Conservation (phyloP, 2,113 vertebrate genomes). For the Alaudala cheleensis region DNA sequence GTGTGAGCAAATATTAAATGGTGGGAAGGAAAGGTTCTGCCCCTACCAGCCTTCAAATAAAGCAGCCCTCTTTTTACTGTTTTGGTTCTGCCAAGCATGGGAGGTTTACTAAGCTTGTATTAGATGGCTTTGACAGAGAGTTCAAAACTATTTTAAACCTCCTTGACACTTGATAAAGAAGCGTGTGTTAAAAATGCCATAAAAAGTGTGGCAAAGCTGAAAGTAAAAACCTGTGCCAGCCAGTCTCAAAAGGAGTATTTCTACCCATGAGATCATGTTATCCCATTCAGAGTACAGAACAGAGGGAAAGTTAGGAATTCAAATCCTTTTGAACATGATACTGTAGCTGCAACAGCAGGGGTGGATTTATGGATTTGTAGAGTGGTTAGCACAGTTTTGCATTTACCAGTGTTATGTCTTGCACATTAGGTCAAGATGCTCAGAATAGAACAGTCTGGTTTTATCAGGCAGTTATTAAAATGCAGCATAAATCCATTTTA, state of each 20-base stretch:
- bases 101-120: conserved; percentile 43
- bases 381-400: background rate
- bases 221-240: conserved; percentile 48
- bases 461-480: background rate
- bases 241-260: conserved; percentile 62
- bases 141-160: conserved; percentile 52
- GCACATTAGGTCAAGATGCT: background rate
- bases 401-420: background rate
- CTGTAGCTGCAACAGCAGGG: conserved; percentile 16
- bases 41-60: conserved; percentile 36
- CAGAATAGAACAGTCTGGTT: background rate
- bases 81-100: conserved; percentile 46
- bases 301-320: conserved; percentile 52
- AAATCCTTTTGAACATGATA: conserved; percentile 60
- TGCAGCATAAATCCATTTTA: background rate
- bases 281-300: conserved; percentile 50
- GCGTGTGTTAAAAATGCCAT: conserved; percentile 57
- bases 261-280: conserved; percentile 57
- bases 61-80: conserved; percentile 2
- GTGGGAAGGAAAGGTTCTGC: conserved; percentile 10
- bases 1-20: conserved; percentile 13
- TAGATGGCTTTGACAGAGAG: conserved; percentile 51
- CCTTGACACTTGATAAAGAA: conserved; percentile 59
- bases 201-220: conserved; percentile 30
- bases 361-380: conserved; percentile 51